These are phyloP conservation scores for Eulithis prunata DNA, from an alignment of 2,888 invertebrate species.

Conservation along the genomic window DNA sequence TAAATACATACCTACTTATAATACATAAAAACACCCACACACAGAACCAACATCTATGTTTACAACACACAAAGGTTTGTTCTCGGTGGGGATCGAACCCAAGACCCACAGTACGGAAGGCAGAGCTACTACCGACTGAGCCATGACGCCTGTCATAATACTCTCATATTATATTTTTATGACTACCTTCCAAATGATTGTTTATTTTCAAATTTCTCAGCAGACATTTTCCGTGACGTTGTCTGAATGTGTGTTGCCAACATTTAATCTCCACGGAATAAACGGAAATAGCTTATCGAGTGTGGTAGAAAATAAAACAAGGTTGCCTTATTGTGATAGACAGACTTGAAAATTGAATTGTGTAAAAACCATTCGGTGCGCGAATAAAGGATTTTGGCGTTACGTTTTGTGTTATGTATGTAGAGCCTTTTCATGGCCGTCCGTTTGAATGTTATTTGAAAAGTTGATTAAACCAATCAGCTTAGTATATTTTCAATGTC, in stretches of 20 bases:
- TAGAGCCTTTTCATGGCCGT: neutral
- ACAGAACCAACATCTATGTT: too few species aligned
- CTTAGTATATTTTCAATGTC: too few species aligned
- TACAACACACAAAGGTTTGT: too few species aligned
- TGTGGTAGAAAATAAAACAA: conserved; percentile 22
- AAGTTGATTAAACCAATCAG: neutral
- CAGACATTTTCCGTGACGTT: neutral
- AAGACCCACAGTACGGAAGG: too few species aligned
- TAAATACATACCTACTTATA: too few species aligned
- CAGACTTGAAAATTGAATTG: conserved; percentile 18
- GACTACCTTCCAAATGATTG: neutral
- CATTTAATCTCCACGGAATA: conserved; percentile 10
- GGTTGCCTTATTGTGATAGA: conserved; percentile 13
- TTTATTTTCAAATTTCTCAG: neutral
- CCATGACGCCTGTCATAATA: too few species aligned
- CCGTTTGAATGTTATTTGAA: conserved; percentile 2
- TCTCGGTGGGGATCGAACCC: too few species aligned
- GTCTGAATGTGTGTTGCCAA: conserved; percentile 2
- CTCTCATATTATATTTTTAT: neutral
- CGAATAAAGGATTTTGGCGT: conserved; percentile 12
- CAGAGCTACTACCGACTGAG: too few species aligned
- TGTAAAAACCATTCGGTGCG: conserved; percentile 10
- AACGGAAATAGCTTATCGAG: conserved; percentile 22
- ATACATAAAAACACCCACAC: too few species aligned
- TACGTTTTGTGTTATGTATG: conserved; percentile 1